A percentile compares a stretch with the other conserved stretches of the same genome.
phyloP scores from a whole-genome alignment of 2,888 invertebrate species.

The Xanthorhoe designata region DNA sequence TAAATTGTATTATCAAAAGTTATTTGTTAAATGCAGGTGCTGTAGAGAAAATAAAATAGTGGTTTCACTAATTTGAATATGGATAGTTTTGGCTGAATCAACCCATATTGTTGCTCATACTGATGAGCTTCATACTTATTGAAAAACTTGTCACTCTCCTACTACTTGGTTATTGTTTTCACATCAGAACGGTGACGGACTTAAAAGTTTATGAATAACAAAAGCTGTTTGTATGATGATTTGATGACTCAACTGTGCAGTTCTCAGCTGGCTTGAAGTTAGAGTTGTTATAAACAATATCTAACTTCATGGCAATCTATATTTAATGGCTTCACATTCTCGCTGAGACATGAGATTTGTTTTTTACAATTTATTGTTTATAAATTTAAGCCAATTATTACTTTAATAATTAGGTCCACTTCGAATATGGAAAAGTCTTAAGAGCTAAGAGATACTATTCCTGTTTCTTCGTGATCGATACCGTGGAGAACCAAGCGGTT shows the following conservation, averaged over 20 bases:
- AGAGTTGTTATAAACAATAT: neutral
- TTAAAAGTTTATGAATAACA: too few species aligned
- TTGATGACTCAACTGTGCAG: neutral
- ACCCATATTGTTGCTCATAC: neutral
- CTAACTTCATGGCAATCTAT: neutral
- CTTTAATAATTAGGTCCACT: too few species aligned
- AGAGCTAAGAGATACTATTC: too few species aligned
- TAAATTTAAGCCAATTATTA: too few species aligned
- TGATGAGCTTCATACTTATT: neutral
- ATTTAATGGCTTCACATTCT: neutral
- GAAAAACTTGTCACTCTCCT: neutral
- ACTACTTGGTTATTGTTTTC: neutral
- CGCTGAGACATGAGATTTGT: neutral
- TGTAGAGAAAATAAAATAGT: neutral
- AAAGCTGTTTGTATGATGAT: too few species aligned
- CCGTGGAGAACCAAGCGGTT: too few species aligned
- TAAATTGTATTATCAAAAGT: constrained; percentile 3
- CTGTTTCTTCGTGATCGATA: too few species aligned
- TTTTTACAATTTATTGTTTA: too few species aligned
- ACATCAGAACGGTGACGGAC: neutral
- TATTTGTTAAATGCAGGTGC: constrained; percentile 7
- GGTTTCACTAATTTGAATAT: constrained; percentile 17
- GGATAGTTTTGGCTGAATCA: constrained; percentile 11
- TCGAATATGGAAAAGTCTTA: too few species aligned
- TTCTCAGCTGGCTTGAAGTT: neutral